Base-by-base conservation (phyloP, 2,888 invertebrate species). In the Esperia sulphurella region DNA sequence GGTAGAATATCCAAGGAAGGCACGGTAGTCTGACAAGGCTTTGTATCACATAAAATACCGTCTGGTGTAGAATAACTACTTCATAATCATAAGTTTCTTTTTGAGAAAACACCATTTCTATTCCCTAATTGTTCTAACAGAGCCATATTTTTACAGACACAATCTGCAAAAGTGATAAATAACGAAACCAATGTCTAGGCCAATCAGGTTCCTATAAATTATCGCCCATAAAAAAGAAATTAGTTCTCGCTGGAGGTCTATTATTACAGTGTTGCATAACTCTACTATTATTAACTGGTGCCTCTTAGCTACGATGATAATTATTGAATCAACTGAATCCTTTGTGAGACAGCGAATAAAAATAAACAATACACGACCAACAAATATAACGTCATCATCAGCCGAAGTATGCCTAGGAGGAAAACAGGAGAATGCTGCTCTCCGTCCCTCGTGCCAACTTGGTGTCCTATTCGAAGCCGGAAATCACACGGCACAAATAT, bases 181-280 rank as follows among this genome's bases (percentile, higher is more conserved):
- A 28, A 43, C 45, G 14, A 40, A 42, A 14, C 31, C 14, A 39
- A 48, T 48, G 41, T 40, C 40, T 74, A 61, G 58, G 51, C 49
- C 48, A 44, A 33, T 68, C 71, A 73, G 61, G 64, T 64, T 61
- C 57, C 57, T 57, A 56, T 68, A 61, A 61, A 63, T 58, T 59
- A 56, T 49, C 31, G 49, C 46, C 39, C 52, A 53, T 65, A 65
- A 66, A 68, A 67, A 43, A 48, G 6, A 10, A 35, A 42, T 40
- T 55, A 57, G 37, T 12, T 29, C 43, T 45, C 41, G 45, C 41
- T 35, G 14, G 39, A 21, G 31, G 45, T 29, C 46, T 51, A 14
- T 45, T 40, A 48, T 48, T 37, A n/a, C 48, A 48, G 30, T 33
- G 14, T 37, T 10, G 41, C 14, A 38, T 28, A 39, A 35, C 40